Conservation (phyloP, 2,797 vertebrate genomes). For the Anisognathus igniventris region DNA sequence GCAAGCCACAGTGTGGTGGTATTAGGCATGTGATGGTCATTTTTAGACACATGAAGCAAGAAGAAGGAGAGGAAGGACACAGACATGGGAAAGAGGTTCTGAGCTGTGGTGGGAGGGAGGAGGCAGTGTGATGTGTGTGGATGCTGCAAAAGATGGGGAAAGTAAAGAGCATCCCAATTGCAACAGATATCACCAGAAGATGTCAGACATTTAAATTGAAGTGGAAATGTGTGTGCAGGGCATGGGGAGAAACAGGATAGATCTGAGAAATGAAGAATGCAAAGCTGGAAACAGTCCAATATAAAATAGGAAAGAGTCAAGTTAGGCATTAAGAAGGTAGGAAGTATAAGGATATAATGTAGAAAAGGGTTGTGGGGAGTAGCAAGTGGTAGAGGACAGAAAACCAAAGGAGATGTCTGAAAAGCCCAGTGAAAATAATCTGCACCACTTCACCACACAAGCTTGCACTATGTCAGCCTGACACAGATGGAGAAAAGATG, state of each 20-base stretch:
- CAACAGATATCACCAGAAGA: neutral
- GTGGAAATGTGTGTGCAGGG: neutral
- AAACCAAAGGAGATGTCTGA: neutral
- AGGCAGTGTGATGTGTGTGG: neutral
- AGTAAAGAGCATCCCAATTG: neutral
- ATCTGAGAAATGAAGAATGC: neutral
- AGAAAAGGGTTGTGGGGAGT: neutral
- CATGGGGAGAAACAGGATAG: rapidly evolving
- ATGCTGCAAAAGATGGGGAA: neutral
- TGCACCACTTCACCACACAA: neutral
- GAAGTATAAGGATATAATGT: neutral
- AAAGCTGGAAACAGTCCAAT: neutral
- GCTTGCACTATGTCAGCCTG: neutral
- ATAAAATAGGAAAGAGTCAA: neutral
- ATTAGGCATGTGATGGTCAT: neutral
- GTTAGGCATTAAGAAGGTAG: neutral
- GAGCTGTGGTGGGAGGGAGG: neutral
- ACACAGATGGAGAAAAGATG: neutral
- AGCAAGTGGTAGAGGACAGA: neutral
- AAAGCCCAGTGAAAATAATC: neutral
- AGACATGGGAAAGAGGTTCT: neutral
- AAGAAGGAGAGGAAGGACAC: neutral
- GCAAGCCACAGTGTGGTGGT: neutral
- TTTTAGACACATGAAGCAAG: neutral
- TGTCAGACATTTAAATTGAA: neutral